Evolutionary conservation across 1,140 invertebrate species (phyloP).

Genomic region (Drosophila micromelanica): DNA sequence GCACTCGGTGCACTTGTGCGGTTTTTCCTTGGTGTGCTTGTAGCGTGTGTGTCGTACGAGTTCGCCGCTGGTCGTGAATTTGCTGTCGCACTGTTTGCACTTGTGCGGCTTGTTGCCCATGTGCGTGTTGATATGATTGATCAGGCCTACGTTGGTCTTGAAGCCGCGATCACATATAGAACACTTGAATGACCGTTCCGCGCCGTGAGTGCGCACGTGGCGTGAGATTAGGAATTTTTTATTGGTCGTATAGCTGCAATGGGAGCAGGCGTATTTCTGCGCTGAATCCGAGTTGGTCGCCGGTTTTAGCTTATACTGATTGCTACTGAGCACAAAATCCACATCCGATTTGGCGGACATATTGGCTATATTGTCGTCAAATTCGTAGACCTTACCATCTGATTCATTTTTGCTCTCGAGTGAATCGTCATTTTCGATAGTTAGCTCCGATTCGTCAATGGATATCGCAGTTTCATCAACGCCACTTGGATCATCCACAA

Average conservation of each 20-base stretch:
- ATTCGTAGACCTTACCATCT: constrained; percentile 66
- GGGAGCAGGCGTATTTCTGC: constrained; percentile 93
- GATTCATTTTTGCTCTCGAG: constrained; percentile 3
- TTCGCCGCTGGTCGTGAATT: constrained; percentile 98
- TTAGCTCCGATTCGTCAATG: constrained; percentile 3
- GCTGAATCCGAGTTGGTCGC: constrained; percentile 85
- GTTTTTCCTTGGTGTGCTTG: constrained; percentile 97
- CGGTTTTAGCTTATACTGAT: constrained; percentile 54
- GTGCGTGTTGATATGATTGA: constrained; percentile 98
- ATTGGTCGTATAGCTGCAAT: constrained; percentile 95
- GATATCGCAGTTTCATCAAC: neutral
- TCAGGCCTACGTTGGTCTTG: constrained; percentile 95
- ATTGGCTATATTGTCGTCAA: constrained; percentile 85
- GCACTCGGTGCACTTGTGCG: constrained; percentile 97
- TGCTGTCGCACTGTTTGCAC: constrained; percentile 96
- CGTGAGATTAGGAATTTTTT: constrained; percentile 95
- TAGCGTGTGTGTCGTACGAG: constrained; percentile 96
- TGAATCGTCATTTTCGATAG: constrained; percentile 21
- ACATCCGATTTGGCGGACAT: constrained; percentile 84
- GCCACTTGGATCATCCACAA: constrained; percentile 28
- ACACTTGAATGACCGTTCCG: constrained; percentile 96
- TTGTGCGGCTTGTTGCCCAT: constrained; percentile 97
- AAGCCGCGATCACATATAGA: constrained; percentile 97
- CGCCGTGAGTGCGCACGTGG: constrained; percentile 98
- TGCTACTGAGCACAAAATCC: constrained; percentile 41